Evolutionary conservation across 2,888 invertebrate genomes (phyloP).

Genomic region (Acleris holmiana): DNA sequence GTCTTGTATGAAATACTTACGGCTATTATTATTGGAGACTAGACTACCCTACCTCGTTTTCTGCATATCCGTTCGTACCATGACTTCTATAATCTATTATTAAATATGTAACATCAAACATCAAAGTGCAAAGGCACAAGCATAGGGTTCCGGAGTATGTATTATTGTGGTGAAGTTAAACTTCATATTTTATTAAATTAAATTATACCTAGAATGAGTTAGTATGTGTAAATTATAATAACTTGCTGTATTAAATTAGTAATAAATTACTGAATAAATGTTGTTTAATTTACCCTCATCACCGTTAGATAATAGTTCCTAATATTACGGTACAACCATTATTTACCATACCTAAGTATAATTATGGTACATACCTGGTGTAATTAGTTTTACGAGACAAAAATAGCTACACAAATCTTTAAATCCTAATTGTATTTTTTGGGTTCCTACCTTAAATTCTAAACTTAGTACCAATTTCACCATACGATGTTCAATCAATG

Average conservation of each 20-base stretch:
- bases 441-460: no score
- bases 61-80: conserved; percentile 56
- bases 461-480: no score
- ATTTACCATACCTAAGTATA: no score
- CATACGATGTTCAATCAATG: no score
- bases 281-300: conserved; percentile 50
- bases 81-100: conserved; percentile 43
- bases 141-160: conserved; percentile 51
- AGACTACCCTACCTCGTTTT: conserved; percentile 57
- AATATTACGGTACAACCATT: no score
- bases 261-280: conserved; percentile 57
- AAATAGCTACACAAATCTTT: no score
- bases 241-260: conserved; percentile 78
- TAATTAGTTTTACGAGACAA: no score
- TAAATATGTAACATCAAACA: conserved; percentile 49
- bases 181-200: conserved; percentile 68
- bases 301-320: no score
- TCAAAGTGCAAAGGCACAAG: conserved; percentile 44
- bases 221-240: conserved; percentile 71
- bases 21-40: conserved; percentile 28
- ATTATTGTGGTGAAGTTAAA: conserved; percentile 67
- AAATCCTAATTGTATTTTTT: no score
- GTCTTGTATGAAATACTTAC: conserved; percentile 31
- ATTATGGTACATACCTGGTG: no score
- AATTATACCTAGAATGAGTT: conserved; percentile 57